A percentile compares a stretch with the other conserved stretches of the same genome.
Evolutionary conservation across 1,140 invertebrate genomes (phyloP).

Genomic region (Proales similis): DNA sequence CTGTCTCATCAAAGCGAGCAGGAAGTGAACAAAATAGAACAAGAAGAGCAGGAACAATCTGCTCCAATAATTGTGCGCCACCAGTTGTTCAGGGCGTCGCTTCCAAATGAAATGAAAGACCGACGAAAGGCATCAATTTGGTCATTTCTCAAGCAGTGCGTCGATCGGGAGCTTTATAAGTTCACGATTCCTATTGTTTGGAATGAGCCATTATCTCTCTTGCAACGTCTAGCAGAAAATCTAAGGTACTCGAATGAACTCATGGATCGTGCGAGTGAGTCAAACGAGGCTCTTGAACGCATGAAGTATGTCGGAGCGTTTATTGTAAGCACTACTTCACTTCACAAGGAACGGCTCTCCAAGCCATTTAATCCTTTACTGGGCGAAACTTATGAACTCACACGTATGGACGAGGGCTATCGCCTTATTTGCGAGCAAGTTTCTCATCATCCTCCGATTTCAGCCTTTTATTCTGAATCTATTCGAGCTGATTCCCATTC

Average conservation of each 20-base stretch:
- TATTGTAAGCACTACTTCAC: constrained; percentile 18
- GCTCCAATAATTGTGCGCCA: too few relatives aligned
- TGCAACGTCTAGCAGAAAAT: constrained; percentile 86
- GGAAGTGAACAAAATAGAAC: too few relatives aligned
- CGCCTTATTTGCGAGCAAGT: constrained; percentile 52
- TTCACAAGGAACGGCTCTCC: constrained; percentile 3
- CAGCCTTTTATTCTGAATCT: constrained; percentile 27
- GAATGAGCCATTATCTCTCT: constrained; percentile 89
- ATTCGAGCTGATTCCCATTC: constrained; percentile 43
- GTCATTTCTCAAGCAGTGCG: constrained; percentile 84
- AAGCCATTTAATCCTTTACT: constrained; percentile 38
- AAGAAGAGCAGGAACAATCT: too few relatives aligned
- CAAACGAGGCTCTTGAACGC: constrained; percentile 49
- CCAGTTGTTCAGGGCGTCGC: constrained; percentile 62
- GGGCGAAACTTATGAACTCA: constrained; percentile 41
- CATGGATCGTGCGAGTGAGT: constrained; percentile 66
- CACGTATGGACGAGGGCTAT: constrained; percentile 57
- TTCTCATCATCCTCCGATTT: constrained; percentile 36
- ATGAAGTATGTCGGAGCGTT: constrained; percentile 40
- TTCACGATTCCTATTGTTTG: constrained; percentile 95
- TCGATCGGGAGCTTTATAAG: constrained; percentile 81
- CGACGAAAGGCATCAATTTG: constrained; percentile 82
- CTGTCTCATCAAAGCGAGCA: too few relatives aligned
- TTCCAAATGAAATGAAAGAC: constrained; percentile 77
- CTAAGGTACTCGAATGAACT: constrained; percentile 78